phyloP scores from a whole-genome alignment of 2,797 vertebrate species.

The Tokudaia tokunoshimensis region DNA sequence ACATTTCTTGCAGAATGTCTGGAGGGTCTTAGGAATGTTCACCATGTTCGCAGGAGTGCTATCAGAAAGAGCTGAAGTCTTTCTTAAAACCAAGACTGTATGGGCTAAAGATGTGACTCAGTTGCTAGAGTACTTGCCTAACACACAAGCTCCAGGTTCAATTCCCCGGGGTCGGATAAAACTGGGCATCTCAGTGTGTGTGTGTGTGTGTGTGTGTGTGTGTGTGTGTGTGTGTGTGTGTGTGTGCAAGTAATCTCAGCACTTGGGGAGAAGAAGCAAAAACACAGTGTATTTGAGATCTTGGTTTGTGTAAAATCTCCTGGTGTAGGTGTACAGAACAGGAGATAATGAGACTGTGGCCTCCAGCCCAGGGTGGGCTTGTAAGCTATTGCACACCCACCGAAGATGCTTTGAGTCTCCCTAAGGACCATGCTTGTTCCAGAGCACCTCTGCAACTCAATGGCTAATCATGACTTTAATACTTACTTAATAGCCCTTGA shows the following conservation, averaged over 20 bases:
- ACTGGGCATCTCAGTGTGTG: not conserved
- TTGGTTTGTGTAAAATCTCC: not conserved
- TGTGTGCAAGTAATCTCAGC: not conserved
- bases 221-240: too few species aligned
- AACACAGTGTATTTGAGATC: not conserved
- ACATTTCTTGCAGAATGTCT: too few species aligned
- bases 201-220: too few species aligned
- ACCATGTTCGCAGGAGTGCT: too few species aligned
- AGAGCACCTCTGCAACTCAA: fast-evolving
- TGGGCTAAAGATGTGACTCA: not conserved
- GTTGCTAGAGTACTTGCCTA: not conserved
- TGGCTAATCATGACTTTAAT: not conserved
- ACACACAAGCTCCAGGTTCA: not conserved
- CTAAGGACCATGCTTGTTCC: not conserved
- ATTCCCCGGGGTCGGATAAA: not conserved
- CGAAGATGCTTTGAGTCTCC: not conserved
- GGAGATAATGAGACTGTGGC: not conserved
- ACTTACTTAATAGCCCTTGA: not conserved
- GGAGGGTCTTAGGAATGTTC: too few species aligned
- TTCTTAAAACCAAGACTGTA: not conserved
- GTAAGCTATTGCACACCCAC: not conserved
- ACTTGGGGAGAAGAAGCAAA: not conserved
- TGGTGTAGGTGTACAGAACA: not conserved
- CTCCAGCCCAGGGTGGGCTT: not conserved
- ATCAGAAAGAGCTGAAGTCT: not conserved